Evolutionary conservation across 2,113 vertebrate genomes (phyloP).

Genomic region (Lepisosteus osseus): DNA sequence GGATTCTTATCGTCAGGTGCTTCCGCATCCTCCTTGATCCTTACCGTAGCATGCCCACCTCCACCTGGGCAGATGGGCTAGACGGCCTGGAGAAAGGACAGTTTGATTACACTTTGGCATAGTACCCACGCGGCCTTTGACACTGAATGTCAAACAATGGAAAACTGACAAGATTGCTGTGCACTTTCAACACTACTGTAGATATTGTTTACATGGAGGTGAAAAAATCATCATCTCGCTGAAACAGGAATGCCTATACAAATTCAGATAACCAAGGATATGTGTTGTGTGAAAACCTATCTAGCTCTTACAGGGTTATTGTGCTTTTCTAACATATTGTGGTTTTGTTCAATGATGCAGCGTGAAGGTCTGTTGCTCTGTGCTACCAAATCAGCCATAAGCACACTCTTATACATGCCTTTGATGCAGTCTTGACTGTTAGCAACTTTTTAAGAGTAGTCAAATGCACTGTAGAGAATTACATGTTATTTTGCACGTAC

Average conservation of each 20-base stretch:
- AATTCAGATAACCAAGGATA: neutral
- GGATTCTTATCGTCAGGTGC: conserved; percentile 75
- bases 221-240: neutral
- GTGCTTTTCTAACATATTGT: conserved; percentile 13
- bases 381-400: conserved; percentile 1
- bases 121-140: conserved; percentile 20
- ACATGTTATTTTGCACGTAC: neutral
- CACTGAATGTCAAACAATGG: neutral
- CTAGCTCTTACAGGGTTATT: conserved; percentile 21
- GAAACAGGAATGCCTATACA: neutral
- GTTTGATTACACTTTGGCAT: conserved; percentile 71
- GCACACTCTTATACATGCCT: neutral
- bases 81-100: conserved; percentile 79
- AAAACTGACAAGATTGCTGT: neutral
- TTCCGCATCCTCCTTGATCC: conserved; percentile 80
- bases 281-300: neutral
- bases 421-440: conserved; percentile 15
- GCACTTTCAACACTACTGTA: neutral
- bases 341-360: neutral
- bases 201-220: conserved; percentile 21
- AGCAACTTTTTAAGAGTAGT: neutral
- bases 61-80: conserved; percentile 76
- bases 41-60: conserved; percentile 76
- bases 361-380: neutral
- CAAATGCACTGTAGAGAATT: neutral